Base-by-base conservation (phyloP, 2,888 invertebrate species). In the Platycheirus rosarum region DNA sequence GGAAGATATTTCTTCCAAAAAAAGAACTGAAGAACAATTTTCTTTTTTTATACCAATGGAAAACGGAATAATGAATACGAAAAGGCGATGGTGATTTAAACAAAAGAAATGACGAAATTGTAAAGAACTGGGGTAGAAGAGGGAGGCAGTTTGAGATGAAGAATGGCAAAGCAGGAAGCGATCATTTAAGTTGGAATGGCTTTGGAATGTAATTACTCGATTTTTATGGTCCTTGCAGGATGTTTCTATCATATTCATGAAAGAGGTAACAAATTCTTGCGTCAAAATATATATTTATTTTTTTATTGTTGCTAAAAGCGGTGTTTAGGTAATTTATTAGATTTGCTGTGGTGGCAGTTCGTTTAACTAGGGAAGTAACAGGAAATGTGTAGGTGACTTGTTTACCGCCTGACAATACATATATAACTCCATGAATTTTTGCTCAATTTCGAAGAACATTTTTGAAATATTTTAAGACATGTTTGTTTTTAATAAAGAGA, bases 171-270 rank as follows among this genome's bases (percentile, higher is more conserved):
- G 60, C 53, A 68, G 44, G 60, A 78, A 44, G 46, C 66, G 40
- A 73, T 73, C 60, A 62, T 78, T 78, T 68, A 66, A 62, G 68
- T 55, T 55, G 23, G 42, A 78, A 62, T 62, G 68, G 55, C 53
- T 68, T 66, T 71, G 70, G 76, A 80, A 80, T 76, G 75, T 70
- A 80, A 80, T 80, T 79, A 76, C 46, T 76, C 60, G 70, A 75
- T 60, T 80, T 75, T 70, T 70, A 80, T 80, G 65, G 80, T 70
- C 57, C 60, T 48, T 35, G 40, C 49, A 65, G 70, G 60, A 70
- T 62, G 75, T 65, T 26, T 42, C 14, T 26, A 1, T 14, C 23
- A 9, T 57, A 26, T 57, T 40, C 16, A 53, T 13, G 26, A n/a
- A n/a, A n/a, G n/a, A n/a, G n/a, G n/a, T n/a, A n/a, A n/a, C n/a